These are phyloP conservation scores for Montipora capricornis DNA, from an alignment of 64 coral and sea anemone genomes.

Conservation along the genomic window DNA sequence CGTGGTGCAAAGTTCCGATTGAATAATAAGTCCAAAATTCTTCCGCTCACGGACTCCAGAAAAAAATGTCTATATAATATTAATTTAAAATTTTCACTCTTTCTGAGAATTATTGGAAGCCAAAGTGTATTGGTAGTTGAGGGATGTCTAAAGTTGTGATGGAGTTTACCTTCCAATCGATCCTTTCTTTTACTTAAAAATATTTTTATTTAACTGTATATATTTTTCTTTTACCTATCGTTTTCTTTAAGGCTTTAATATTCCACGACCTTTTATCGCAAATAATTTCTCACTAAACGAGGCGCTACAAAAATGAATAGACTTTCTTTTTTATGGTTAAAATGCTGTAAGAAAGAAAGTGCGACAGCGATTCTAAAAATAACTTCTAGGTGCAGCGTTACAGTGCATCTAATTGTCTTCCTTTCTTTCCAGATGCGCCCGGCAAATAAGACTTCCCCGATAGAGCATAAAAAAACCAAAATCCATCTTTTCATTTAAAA, in stretches of 20 bases:
- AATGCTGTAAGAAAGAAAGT: neutral
- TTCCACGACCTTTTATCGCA: neutral
- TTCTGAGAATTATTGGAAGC: neutral
- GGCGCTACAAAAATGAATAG: neutral
- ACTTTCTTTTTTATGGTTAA: neutral
- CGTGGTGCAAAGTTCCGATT: constrained; percentile 24
- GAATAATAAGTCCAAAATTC: constrained; percentile 33
- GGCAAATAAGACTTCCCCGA: too few relatives aligned
- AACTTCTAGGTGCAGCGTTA: neutral
- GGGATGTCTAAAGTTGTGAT: neutral
- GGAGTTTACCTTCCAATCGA: neutral
- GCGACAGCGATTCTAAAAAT: neutral
- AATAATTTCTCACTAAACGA: neutral
- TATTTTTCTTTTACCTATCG: neutral
- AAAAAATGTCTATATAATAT: constrained; percentile 16
- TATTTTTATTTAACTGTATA: neutral
- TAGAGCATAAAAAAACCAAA: too few relatives aligned
- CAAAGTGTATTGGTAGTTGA: neutral
- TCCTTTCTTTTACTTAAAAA: neutral
- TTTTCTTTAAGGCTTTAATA: neutral
- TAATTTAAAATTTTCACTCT: neutral
- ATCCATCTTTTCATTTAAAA: too few relatives aligned
- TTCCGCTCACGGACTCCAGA: neutral
- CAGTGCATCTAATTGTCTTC: too few relatives aligned
- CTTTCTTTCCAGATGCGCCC: too few relatives aligned